phyloP scores from a whole-genome alignment of 2,113 vertebrate species.

The Lipotes vexillifer region DNA sequence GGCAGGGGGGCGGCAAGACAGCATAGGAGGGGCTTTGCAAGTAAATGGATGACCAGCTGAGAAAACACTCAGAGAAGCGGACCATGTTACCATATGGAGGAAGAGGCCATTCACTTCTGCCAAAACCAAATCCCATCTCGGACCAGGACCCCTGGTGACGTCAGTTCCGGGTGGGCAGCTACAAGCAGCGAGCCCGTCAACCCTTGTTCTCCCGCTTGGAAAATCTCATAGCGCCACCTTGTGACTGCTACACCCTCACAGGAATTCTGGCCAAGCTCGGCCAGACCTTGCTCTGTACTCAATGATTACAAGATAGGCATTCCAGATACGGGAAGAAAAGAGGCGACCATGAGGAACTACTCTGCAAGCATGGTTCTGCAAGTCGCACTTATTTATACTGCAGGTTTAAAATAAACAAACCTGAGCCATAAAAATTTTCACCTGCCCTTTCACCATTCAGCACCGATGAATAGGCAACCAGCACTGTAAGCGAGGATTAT shows the following conservation, averaged over 20 bases:
- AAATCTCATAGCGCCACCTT: background rate
- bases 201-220: background rate
- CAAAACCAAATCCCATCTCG: background rate
- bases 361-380: background rate
- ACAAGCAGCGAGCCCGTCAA: rapidly evolving
- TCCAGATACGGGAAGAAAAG: background rate
- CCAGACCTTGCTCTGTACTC: background rate
- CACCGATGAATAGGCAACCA: rapidly evolving
- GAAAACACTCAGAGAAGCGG: background rate
- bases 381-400: background rate
- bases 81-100: background rate
- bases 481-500: rapidly evolving
- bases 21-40: background rate
- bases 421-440: background rate
- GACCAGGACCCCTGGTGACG: background rate
- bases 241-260: background rate
- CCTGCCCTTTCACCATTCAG: background rate
- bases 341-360: background rate
- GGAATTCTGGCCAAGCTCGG: background rate
- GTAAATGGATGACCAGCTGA: background rate
- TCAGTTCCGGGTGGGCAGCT: background rate
- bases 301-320: background rate
- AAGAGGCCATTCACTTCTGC: background rate
- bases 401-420: background rate
- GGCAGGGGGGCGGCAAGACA: background rate